phyloP scores from a whole-genome alignment of 2,888 invertebrate species.

The Stramonita haemastoma region DNA sequence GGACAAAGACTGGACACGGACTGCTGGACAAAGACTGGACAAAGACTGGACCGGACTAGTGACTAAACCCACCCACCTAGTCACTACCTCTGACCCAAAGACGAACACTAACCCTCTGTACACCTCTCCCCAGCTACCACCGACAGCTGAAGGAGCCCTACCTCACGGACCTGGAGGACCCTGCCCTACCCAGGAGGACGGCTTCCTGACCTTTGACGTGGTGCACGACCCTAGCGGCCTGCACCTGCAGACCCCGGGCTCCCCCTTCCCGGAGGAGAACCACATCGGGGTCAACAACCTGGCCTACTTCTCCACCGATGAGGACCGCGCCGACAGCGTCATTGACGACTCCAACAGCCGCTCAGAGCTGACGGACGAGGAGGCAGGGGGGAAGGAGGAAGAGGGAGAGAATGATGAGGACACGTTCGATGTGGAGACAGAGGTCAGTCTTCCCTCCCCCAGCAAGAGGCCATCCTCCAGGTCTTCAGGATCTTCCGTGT shows the following conservation, averaged over 20 bases:
- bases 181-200: constrained; percentile 19
- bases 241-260: background rate
- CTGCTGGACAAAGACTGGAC: too few species aligned
- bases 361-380: constrained; percentile 26
- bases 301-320: constrained; percentile 35
- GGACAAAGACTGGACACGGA: too few species aligned
- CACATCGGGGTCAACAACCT: constrained; percentile 42
- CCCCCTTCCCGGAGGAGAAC: background rate
- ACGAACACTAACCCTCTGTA: too few species aligned
- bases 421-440: background rate
- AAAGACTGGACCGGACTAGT: too few species aligned
- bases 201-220: constrained; percentile 24
- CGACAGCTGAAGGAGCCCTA: constrained; percentile 50
- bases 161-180: constrained; percentile 39
- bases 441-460: background rate
- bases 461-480: constrained; percentile 15
- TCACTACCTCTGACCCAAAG: too few species aligned
- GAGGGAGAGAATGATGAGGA: constrained; percentile 3
- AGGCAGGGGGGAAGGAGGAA: constrained; percentile 20
- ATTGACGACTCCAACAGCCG: constrained; percentile 31
- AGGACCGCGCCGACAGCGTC: constrained; percentile 33
- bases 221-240: background rate
- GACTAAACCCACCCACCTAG: too few species aligned
- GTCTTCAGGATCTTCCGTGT: constrained; percentile 27
- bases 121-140: constrained; percentile 53